A percentile compares a stretch with the other conserved stretches of the same genome.
These are phyloP conservation scores for Helobdella robusta DNA, from an alignment of 2,888 invertebrate species.

Conservation along the genomic window DNA sequence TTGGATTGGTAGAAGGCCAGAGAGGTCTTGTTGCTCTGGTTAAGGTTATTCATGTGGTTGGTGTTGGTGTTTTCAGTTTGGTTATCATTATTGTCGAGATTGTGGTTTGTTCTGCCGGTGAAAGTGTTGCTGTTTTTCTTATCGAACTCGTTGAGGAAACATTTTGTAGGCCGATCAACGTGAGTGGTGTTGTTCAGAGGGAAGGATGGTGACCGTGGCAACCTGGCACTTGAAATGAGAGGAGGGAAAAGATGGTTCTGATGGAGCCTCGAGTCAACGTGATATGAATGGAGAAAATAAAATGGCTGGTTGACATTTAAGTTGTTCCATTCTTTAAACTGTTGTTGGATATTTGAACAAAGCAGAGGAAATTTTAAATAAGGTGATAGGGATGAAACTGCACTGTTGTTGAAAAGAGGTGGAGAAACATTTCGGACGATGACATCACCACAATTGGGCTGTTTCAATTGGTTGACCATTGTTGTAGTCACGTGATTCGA, in stretches of 20 bases:
- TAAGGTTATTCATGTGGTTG: background rate
- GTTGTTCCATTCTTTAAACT: too few species aligned
- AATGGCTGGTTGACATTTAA: too few species aligned
- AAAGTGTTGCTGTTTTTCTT: background rate
- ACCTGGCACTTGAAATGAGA: background rate
- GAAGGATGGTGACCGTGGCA: background rate
- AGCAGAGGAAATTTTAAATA: too few species aligned
- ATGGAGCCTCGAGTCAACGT: background rate
- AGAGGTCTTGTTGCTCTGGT: background rate
- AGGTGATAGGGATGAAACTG: too few species aligned
- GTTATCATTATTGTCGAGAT: too few species aligned
- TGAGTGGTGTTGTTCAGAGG: background rate
- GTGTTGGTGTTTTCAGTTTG: background rate
- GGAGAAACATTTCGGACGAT: too few species aligned
- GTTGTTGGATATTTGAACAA: too few species aligned
- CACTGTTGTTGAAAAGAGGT: too few species aligned
- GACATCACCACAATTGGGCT: too few species aligned
- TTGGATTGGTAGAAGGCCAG: background rate
- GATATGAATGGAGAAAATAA: background rate
- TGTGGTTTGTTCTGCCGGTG: background rate
- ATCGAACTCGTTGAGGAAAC: background rate
- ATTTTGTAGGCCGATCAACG: background rate
- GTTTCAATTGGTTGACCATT: too few species aligned
- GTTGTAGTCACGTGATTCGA: too few species aligned
- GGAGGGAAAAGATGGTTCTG: background rate